Percentiles rank a stretch among this genome's conserved stretches.
phyloP scores from a whole-genome alignment of 35 echinoderm and acorn worm genomes.

The Holothuria glaberrima region DNA sequence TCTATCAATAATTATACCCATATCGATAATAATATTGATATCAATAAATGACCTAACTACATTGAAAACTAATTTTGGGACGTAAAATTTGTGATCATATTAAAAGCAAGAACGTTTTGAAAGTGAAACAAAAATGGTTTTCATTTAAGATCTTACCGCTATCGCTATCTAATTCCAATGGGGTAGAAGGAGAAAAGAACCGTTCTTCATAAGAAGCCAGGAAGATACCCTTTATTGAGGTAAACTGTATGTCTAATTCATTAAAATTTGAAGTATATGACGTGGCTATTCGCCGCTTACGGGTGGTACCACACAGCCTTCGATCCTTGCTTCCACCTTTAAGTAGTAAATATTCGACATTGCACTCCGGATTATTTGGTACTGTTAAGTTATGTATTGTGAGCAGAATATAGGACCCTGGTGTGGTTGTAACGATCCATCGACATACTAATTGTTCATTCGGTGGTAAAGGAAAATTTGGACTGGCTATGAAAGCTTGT shows the following conservation, averaged over 20 bases:
- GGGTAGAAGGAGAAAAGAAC: background rate
- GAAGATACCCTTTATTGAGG: background rate
- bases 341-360: background rate
- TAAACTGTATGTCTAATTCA: background rate
- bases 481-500: conserved; percentile 16
- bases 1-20: no score
- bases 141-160: background rate
- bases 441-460: background rate
- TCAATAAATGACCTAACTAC: no score
- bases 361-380: background rate
- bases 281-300: background rate
- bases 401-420: background rate
- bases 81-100: no score
- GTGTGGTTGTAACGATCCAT: background rate
- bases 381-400: background rate
- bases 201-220: background rate
- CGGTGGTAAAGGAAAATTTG: background rate
- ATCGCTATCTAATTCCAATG: background rate
- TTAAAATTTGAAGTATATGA: background rate
- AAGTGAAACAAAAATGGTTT: no score
- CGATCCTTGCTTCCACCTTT: background rate
- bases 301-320: background rate
- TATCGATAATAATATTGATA: no score
- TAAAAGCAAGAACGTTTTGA: no score
- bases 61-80: no score